Evolutionary conservation across 2,113 vertebrate species (phyloP), one percentile per base, ranked within the genome.

Genomic region (Corvus hawaiiensis): DNA sequence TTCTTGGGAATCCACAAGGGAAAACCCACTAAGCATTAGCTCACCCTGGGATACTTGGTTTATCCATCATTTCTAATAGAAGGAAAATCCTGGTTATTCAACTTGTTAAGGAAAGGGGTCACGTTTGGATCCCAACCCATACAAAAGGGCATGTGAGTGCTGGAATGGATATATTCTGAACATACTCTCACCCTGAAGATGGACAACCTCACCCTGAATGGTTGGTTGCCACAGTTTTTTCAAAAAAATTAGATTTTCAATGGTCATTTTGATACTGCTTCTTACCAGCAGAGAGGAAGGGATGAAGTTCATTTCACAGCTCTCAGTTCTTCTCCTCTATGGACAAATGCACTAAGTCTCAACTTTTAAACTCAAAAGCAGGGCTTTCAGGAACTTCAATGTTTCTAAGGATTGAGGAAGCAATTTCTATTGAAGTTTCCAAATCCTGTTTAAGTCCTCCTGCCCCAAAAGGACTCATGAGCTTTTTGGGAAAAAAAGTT

Each of bases 161-260:
- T 68, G 21, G 9, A 76, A 39, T 33, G 16, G 33, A 73, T 51
- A 77, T 30, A 68, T 39, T 32, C 16, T 56, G 33, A 79, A 44
- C 22, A 35, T 3, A 44, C 6, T 37, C 23, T 41, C 41, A 41
- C 19, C 16, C n/a, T 13, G 22, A 68, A 27, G 35, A 93, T 1
- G 2, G 63, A n/a, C 18, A 76, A 21, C 1, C 1, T 26, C 24
- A 51, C 18, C 21, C 35, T 35, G 20, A 58, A 51, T 1, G 1
- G 23, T 12, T 81, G 66, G 35, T 74, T 0, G 0, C 16, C n/a
- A 28, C 1, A 16, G 26, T 0, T 22, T 64, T 80, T 76, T 68
- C 9, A n/a, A 83, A n/a, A 11, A n/a, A 52, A 15, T 6, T 21
- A 19, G 12, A 52, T 33, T 72, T 84, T 23, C 30, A n/a, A 1